Evolutionary conservation across 2,888 invertebrate genomes (phyloP).

Genomic region (Tetragnatha montana): DNA sequence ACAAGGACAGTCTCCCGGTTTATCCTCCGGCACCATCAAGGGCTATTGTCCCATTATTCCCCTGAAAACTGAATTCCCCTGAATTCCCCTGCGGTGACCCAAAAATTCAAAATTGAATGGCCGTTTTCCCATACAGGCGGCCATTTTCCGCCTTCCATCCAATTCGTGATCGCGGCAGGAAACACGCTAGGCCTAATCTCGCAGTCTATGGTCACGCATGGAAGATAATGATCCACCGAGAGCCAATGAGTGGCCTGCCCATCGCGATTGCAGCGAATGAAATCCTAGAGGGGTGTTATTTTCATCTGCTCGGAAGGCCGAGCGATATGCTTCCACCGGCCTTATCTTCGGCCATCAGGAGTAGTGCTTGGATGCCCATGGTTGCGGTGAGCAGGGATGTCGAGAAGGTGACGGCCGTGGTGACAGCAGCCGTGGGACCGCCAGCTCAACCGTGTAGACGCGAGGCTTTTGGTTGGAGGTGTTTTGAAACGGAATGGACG

Average conservation of each 20-base stretch:
- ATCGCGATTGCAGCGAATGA: constrained; percentile 61
- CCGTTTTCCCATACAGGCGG: constrained; percentile 6
- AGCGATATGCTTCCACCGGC: constrained; percentile 37
- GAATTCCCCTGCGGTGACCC: constrained; percentile 28
- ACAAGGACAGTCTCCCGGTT: not conserved
- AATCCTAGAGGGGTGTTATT: constrained; percentile 69
- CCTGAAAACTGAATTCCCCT: constrained; percentile 30
- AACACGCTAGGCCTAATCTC: constrained; percentile 66
- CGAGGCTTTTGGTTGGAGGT: not conserved
- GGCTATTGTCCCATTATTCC: constrained; percentile 24
- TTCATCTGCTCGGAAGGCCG: constrained; percentile 49
- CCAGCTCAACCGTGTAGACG: not conserved
- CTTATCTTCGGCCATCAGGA: constrained; percentile 31
- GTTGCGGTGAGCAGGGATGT: not conserved
- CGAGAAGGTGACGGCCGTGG: too few species aligned
- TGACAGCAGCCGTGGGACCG: not conserved
- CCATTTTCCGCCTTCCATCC: constrained; percentile 12
- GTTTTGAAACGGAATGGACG: not conserved
- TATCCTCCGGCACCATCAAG: not conserved
- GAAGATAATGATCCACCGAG: constrained; percentile 65
- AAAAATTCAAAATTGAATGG: constrained; percentile 61
- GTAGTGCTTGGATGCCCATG: constrained; percentile 45
- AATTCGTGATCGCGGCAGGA: constrained; percentile 64
- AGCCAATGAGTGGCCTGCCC: constrained; percentile 64
- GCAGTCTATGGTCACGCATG: constrained; percentile 57